A percentile compares a stretch with the other conserved stretches of the same genome.
phyloP scores from a whole-genome alignment of 2,797 vertebrate genomes.

The Eremophila alpestris region DNA sequence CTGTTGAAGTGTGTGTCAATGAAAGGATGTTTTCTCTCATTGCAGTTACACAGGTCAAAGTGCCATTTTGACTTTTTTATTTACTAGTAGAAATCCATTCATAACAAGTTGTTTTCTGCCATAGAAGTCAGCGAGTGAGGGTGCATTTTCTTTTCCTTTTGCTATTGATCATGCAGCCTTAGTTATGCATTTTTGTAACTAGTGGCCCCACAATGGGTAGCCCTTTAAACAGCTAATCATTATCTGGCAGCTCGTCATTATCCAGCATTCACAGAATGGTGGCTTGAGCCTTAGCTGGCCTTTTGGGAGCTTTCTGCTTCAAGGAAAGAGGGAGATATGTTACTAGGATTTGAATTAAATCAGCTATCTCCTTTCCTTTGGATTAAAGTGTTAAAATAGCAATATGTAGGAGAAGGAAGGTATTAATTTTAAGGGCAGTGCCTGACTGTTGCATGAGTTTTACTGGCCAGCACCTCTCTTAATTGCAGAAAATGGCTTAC shows the following conservation, averaged over 20 bases:
- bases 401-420: background rate
- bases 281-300: background rate
- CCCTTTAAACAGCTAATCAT: background rate
- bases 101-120: background rate
- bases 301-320: background rate
- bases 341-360: background rate
- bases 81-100: background rate
- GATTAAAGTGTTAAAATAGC: background rate
- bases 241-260: background rate
- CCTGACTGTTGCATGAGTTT: background rate
- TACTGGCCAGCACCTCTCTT: background rate
- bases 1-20: background rate
- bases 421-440: constrained; percentile 5
- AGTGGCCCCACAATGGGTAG: background rate
- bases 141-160: background rate
- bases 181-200: background rate
- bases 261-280: background rate
- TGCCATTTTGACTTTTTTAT: background rate
- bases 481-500: background rate
- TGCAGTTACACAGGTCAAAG: background rate
- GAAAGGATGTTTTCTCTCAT: background rate
- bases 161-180: background rate
- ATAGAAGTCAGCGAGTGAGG: fast-evolving
- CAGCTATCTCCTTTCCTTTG: background rate
- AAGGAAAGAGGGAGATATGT: background rate